These are phyloP conservation scores for Brachymystax lenok DNA, from an alignment of 2,797 vertebrate species.

Conservation along the genomic window DNA sequence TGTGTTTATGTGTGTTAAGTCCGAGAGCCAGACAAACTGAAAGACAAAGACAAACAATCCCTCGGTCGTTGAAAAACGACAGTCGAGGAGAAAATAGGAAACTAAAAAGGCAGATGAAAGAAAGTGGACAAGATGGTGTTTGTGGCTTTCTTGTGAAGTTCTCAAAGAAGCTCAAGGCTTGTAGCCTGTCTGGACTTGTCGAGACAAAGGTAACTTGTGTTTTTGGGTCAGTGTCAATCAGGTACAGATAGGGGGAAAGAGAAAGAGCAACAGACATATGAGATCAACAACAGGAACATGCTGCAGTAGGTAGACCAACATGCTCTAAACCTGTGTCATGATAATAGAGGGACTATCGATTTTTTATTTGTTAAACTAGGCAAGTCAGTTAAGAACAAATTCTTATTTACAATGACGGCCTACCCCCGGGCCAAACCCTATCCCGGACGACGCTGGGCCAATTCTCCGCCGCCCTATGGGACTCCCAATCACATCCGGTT, in stretches of 20 bases:
- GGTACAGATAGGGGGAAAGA: conserved; percentile 25
- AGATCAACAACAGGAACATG: conserved; percentile 4
- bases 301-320: conserved; percentile 7
- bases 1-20: conserved; percentile 60
- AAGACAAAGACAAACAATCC: conserved; percentile 24
- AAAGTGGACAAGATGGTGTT: conserved; percentile 34
- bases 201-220: conserved; percentile 60
- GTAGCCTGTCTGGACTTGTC: conserved; percentile 72
- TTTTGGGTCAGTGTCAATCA: conserved; percentile 9
- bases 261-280: conserved; percentile 20
- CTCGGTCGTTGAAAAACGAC: conserved; percentile 29
- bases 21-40: conserved; percentile 10
- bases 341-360: not conserved
- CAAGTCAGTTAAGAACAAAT: too few species aligned
- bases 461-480: too few species aligned
- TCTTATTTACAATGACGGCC: too few species aligned
- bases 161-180: conserved; percentile 71
- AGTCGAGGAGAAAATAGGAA: conserved; percentile 6
- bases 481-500: too few species aligned
- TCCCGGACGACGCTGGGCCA: too few species aligned
- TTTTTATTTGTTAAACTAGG: not conserved
- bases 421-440: too few species aligned
- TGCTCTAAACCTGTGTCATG: not conserved
- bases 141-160: conserved; percentile 57
- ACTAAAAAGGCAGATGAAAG: conserved; percentile 23